Base-by-base conservation (phyloP, 2,888 invertebrate species). In the Pollenia labialis region DNA sequence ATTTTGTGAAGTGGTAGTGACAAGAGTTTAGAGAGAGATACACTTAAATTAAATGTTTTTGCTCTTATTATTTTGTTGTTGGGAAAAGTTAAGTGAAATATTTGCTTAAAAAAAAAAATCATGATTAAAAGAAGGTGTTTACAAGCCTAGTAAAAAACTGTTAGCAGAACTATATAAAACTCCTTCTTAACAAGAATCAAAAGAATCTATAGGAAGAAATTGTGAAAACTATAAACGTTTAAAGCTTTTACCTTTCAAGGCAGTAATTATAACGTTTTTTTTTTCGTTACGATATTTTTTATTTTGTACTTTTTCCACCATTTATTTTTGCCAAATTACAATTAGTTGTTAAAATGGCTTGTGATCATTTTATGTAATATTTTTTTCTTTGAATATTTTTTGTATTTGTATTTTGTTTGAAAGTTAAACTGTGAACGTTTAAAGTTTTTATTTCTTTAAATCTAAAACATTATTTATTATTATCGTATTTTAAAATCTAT, bases 401-500 rank as follows among this genome's bases (percentile, higher is more conserved):
- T 48, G 3, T 50, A 8, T 32, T 9, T 48, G 14, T 46, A 16
- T 48, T 58, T 50, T 42, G 12, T 64, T 14, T 10, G 11, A 2
- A 16, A 10, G 40, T 56, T 72, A 71, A 74, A 76, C 85, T 81
- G 71, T 64, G 71, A 85, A 81, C 52, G 76, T 80, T 62, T 42
- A 74, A 72, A 46, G 44, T 68, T 68, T 81, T 69, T 54, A 40
- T 56, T 56, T 72, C 52, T 44, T 69, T 52, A 50, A 69, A 68
- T 72, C 71, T 77, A 62, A 71, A 85, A 77, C 75, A 85, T 88
- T 83, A 85, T 85, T 88, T 88, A 87, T 80, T 80, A 84, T 85
- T 81, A 88, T 88, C 87, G 72, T 83, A 76, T 23, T 87, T 85
- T 85, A 72, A 81, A 72, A 88, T 86, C 88, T 87, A 75, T 87